These are phyloP conservation scores for Cryptus viduatorius DNA, from an alignment of 2,888 invertebrate species.

Conservation along the genomic window DNA sequence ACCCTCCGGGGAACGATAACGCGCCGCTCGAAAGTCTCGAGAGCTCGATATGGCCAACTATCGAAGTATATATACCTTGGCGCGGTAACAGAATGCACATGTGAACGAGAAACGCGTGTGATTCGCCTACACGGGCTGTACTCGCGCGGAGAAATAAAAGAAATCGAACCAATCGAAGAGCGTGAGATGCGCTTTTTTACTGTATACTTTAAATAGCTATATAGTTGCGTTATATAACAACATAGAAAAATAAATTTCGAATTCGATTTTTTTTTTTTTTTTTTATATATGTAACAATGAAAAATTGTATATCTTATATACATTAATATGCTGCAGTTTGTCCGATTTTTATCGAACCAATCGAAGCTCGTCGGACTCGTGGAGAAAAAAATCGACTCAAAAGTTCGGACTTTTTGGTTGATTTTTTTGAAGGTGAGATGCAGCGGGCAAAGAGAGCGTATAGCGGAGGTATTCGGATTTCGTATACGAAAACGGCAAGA, in stretches of 20 bases:
- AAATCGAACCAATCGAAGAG: neutral
- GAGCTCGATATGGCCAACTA: conserved; percentile 65
- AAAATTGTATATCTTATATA: no score
- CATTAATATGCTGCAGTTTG: no score
- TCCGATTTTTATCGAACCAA: neutral
- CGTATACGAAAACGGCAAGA: conserved; percentile 54
- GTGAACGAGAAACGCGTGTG: conserved; percentile 39
- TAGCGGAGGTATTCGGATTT: conserved; percentile 48
- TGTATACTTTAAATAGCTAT: neutral
- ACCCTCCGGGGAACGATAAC: conserved; percentile 65
- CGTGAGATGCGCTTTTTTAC: no score
- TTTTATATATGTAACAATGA: no score
- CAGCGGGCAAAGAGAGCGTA: conserved; percentile 36
- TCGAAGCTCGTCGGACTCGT: neutral
- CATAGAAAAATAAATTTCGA: no score
- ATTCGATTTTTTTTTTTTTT: no score
- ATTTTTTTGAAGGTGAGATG: conserved; percentile 20
- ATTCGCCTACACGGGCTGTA: conserved; percentile 44
- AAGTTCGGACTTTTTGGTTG: conserved; percentile 27
- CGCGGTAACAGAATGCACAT: conserved; percentile 35
- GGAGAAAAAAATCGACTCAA: conserved; percentile 20
- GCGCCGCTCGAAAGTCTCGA: conserved; percentile 52
- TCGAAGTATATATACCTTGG: conserved; percentile 17
- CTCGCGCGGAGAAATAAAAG: conserved; percentile 36
- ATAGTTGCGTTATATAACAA: no score